Base-by-base conservation (phyloP, 2,797 vertebrate species). In the Denticeps clupeoides region DNA sequence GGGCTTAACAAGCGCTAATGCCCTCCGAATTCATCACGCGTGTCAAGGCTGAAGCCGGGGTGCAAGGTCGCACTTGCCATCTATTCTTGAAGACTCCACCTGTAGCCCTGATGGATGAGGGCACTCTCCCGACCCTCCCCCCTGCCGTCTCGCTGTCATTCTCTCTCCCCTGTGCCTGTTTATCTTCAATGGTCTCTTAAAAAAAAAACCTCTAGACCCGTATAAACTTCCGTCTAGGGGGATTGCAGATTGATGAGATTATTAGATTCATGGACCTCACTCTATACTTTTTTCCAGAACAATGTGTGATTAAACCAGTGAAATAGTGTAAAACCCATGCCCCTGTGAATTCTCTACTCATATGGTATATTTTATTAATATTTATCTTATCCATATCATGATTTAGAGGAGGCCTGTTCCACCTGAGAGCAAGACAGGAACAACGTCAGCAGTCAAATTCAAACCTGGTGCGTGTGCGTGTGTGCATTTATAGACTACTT, bases 21-120 rank as follows among this genome's bases (percentile, higher is more conserved):
- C 45, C 16, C 32, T 38, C 61, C 41, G 67, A 64, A 74, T 73
- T 72, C 58, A 77, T 80, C 70, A 69, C 54, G 50, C 62, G 64
- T 71, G 68, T 73, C 70, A 24, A 71, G 67, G 62, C 65, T 71
- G 56, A 63, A 53, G 57, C 49, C 45, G 4, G 47, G 59, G 68
- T 69, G 67, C 72, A 77, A 79, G 75, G 74, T 69, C 65, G 53
- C 66, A 16, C 59, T 58, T 49, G 42, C 63, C 64, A 75, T 72
- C 62, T 56, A 63, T 77, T 69, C 63, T 76, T 70, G 65, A 71
- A 68, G 66, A 71, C 35, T 44, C 55, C 18, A 47, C 50, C 64
- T 66, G 69, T 72, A 68, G 41, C 50, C 45, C 42, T 83, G 75
- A 81, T 63, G 41, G 62, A 83, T 79, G 71, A 57, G 56, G 68